Conservation (phyloP, 2,888 invertebrate genomes). For the Hypercompe scribonia region DNA sequence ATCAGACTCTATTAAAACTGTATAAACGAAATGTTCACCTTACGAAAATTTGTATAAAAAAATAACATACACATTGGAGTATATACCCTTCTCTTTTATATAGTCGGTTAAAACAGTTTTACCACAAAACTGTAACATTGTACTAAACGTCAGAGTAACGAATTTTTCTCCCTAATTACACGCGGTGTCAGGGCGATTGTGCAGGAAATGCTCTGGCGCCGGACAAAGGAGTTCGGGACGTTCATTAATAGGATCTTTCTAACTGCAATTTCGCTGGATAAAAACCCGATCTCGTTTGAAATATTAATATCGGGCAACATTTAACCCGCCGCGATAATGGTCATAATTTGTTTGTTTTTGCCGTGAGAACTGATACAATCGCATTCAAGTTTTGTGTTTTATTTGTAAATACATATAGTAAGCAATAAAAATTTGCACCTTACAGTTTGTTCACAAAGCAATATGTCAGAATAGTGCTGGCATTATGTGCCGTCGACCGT, state of each 20-base stretch:
- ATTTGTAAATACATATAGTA: constrained; percentile 34
- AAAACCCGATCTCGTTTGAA: constrained; percentile 75
- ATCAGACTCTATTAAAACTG: constrained; percentile 29
- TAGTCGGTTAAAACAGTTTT: no score
- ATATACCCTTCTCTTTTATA: no score
- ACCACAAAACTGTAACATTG: constrained; percentile 71
- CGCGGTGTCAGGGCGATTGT: constrained; percentile 84
- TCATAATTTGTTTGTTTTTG: constrained; percentile 77
- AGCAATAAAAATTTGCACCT: constrained; percentile 45
- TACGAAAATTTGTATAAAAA: constrained; percentile 44
- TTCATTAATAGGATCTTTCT: constrained; percentile 86
- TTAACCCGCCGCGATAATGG: constrained; percentile 74
- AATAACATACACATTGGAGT: no score
- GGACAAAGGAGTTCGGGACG: constrained; percentile 82
- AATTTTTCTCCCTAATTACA: constrained; percentile 86
- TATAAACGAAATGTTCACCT: not conserved
- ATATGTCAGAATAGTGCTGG: constrained; percentile 49
- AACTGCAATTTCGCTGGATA: constrained; percentile 85
- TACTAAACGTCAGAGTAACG: constrained; percentile 75
- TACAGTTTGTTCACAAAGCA: constrained; percentile 45
- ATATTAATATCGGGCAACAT: constrained; percentile 83
- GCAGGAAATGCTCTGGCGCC: constrained; percentile 79
- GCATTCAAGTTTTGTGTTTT: constrained; percentile 42
- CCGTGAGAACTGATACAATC: constrained; percentile 44
- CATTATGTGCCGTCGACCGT: constrained; percentile 47